Conservation (phyloP, 2,113 vertebrate species). For the Pomatostomus ruficeps region DNA sequence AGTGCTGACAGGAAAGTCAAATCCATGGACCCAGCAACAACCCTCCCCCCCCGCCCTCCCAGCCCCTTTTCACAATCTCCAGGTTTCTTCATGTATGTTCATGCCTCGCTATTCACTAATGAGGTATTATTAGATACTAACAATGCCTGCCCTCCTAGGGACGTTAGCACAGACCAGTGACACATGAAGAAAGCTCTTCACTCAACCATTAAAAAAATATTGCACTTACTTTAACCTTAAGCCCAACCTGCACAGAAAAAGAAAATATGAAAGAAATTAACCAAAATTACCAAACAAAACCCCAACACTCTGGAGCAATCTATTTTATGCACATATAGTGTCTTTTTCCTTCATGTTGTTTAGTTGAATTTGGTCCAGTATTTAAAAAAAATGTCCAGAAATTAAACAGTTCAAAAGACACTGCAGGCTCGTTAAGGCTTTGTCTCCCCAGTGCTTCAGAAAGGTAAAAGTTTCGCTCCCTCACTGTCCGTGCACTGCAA, state of each 20-base stretch:
- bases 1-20: neutral
- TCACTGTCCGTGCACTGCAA: conserved; percentile 45
- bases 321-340: conserved; percentile 9
- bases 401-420: conserved; percentile 75
- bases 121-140: conserved; percentile 66
- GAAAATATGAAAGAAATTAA: neutral
- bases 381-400: conserved; percentile 66
- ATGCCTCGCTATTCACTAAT: conserved; percentile 45
- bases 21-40: neutral
- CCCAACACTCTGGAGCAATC: neutral
- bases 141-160: conserved; percentile 50
- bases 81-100: conserved; percentile 30
- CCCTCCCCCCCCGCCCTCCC: neutral
- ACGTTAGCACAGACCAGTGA: conserved; percentile 22
- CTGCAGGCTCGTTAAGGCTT: conserved; percentile 85
- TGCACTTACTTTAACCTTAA: conserved; percentile 67
- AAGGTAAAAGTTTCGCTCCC: conserved; percentile 40
- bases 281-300: neutral
- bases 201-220: conserved; percentile 65
- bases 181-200: conserved; percentile 54
- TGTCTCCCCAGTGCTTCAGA: conserved; percentile 73
- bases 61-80: neutral
- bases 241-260: conserved; percentile 52
- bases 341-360: conserved; percentile 48
- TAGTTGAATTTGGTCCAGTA: conserved; percentile 66